phyloP scores from a whole-genome alignment of 2,797 vertebrate species.

The Valencia hispanica region DNA sequence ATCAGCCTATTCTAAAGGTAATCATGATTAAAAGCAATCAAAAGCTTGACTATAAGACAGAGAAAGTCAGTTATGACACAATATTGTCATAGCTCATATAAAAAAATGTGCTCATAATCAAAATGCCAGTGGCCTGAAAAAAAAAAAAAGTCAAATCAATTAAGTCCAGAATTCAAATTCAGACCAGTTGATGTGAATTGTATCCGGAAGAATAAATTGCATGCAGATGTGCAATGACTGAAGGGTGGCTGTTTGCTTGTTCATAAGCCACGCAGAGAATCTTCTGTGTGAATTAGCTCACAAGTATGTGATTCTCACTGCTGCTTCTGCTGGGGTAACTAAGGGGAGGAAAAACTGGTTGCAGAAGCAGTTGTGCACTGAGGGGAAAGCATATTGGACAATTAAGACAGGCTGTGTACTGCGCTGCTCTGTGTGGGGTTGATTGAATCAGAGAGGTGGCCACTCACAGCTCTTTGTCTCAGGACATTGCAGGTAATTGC shows the following conservation, averaged over 20 bases:
- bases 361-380: slow-evolving; percentile 62
- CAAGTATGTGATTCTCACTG: slow-evolving; percentile 33
- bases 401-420: slow-evolving; percentile 80
- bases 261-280: slow-evolving; percentile 48
- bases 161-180: slow-evolving; percentile 8
- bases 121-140: too few relatives aligned
- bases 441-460: slow-evolving; percentile 81
- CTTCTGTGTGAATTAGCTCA: slow-evolving; percentile 55
- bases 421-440: slow-evolving; percentile 78
- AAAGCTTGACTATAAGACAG: too few relatives aligned
- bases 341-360: slow-evolving; percentile 51
- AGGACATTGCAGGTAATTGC: slow-evolving; percentile 86
- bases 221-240: slow-evolving; percentile 11
- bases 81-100: too few relatives aligned
- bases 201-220: slow-evolving; percentile 12
- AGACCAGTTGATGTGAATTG: slow-evolving; percentile 12
- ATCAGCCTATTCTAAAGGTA: too few relatives aligned
- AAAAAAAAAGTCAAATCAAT: too few relatives aligned
- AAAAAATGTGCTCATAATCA: too few relatives aligned
- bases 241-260: slow-evolving; percentile 31
- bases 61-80: too few relatives aligned
- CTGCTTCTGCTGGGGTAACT: slow-evolving; percentile 49
- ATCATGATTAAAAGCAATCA: too few relatives aligned
- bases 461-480: slow-evolving; percentile 79
- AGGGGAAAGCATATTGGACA: slow-evolving; percentile 81